Conservation (phyloP, 2,797 vertebrate species). For the Astyanax mexicanus region DNA sequence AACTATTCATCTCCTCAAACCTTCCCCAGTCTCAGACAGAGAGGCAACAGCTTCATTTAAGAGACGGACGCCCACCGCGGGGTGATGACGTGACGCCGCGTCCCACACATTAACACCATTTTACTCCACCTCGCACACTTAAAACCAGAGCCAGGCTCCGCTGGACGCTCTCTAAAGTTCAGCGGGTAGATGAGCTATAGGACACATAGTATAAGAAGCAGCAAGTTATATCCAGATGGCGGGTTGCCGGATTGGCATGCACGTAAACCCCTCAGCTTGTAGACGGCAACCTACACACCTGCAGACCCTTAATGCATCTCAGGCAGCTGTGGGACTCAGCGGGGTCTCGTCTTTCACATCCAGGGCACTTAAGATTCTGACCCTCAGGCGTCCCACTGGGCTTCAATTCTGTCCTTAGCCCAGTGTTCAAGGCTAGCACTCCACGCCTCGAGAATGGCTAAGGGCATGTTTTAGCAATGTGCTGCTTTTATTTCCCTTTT, state of each 20-base stretch:
- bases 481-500: constrained; percentile 46
- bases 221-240: constrained; percentile 57
- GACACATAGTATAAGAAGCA: constrained; percentile 38
- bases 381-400: constrained; percentile 69
- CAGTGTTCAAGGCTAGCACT: constrained; percentile 63
- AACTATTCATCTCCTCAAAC: constrained; percentile 47
- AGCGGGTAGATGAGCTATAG: constrained; percentile 35
- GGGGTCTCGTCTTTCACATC: constrained; percentile 64
- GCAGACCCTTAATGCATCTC: constrained; percentile 70
- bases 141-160: constrained; percentile 38
- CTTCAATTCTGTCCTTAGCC: constrained; percentile 68
- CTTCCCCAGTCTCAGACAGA: constrained; percentile 57
- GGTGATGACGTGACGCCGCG: constrained; percentile 53
- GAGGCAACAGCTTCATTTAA: constrained; percentile 44
- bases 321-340: constrained; percentile 59
- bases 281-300: constrained; percentile 62
- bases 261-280: constrained; percentile 59
- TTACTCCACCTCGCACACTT: constrained; percentile 25
- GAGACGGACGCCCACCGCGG: constrained; percentile 42
- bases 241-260: constrained; percentile 64
- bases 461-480: constrained; percentile 58
- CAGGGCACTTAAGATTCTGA: constrained; percentile 74
- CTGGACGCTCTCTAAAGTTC: constrained; percentile 62
- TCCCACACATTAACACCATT: constrained; percentile 62
- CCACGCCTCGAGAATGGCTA: constrained; percentile 14